A percentile compares a stretch with the other conserved stretches of the same genome.
phyloP scores from a whole-genome alignment of 2,113 vertebrate species.

The Crocuta crocuta region DNA sequence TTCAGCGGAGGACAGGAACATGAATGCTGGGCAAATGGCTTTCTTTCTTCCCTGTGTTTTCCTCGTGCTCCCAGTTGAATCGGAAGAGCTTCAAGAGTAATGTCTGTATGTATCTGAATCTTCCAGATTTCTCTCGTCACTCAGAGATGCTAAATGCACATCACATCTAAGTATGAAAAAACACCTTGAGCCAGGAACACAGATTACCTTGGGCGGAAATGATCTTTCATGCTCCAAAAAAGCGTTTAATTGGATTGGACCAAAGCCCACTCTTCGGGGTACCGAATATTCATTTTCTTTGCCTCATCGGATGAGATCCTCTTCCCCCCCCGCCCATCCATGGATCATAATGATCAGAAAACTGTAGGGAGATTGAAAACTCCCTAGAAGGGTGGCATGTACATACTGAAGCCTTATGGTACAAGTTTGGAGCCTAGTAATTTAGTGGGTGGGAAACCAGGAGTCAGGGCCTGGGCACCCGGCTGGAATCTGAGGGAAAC shows the following conservation, averaged over 20 bases:
- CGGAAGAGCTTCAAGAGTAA: background rate
- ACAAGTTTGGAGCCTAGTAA: background rate
- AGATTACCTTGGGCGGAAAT: background rate
- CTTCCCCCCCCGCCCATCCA: too few species aligned
- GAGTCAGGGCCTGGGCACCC: background rate
- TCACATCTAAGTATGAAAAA: background rate
- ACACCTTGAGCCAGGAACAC: background rate
- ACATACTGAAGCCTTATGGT: background rate
- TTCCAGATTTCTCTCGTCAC: too few species aligned
- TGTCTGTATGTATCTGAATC: fast-evolving
- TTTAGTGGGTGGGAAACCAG: background rate
- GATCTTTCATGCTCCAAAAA: background rate
- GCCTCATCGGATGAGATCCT: background rate
- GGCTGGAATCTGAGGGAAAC: background rate
- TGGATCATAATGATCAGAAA: background rate
- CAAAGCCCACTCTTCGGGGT: background rate
- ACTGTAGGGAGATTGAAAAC: background rate
- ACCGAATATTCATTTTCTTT: background rate
- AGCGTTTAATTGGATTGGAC: background rate
- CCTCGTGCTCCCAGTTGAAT: background rate
- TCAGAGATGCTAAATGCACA: background rate
- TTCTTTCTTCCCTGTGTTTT: background rate
- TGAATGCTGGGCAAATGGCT: too few species aligned
- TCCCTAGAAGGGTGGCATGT: background rate
- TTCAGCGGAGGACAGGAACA: too few species aligned